Percentiles rank a stretch among this genome's conserved stretches.
Evolutionary conservation across 2,888 invertebrate species (phyloP).

Genomic region (Nezara viridula): DNA sequence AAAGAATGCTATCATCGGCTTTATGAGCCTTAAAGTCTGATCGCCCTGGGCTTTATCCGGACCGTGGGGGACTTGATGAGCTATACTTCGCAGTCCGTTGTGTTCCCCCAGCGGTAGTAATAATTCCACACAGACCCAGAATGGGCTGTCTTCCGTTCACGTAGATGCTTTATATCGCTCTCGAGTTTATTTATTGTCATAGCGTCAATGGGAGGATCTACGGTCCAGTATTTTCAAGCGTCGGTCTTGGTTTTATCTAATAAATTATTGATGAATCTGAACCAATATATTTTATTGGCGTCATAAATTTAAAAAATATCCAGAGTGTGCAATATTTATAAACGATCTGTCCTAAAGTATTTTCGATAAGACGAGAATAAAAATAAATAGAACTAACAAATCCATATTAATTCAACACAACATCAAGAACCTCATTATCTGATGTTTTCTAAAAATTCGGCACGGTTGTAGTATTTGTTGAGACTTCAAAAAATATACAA

Average conservation of each 20-base stretch:
- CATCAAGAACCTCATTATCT: too few relatives aligned
- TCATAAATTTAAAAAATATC: background rate
- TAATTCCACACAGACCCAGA: background rate
- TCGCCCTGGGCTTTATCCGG: background rate
- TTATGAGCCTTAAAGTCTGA: conserved; percentile 12
- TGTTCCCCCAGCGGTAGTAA: background rate
- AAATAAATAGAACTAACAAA: too few relatives aligned
- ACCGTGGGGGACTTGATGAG: background rate
- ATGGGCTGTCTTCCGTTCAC: background rate
- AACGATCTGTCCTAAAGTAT: background rate
- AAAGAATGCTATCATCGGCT: background rate
- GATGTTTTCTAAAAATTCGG: too few relatives aligned
- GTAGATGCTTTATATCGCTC: background rate
- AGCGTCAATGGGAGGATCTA: background rate
- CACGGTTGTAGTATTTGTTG: too few relatives aligned
- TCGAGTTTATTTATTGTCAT: background rate
- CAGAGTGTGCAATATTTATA: background rate
- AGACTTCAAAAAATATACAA: too few relatives aligned
- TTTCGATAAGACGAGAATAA: too few relatives aligned
- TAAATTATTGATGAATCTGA: background rate
- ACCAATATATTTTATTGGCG: background rate
- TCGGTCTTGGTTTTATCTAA: background rate
- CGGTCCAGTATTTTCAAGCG: background rate
- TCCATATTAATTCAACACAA: too few relatives aligned
- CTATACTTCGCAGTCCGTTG: background rate